Conservation (phyloP, 1,140 invertebrate species). For the Aporrectodea caliginosa region DNA sequence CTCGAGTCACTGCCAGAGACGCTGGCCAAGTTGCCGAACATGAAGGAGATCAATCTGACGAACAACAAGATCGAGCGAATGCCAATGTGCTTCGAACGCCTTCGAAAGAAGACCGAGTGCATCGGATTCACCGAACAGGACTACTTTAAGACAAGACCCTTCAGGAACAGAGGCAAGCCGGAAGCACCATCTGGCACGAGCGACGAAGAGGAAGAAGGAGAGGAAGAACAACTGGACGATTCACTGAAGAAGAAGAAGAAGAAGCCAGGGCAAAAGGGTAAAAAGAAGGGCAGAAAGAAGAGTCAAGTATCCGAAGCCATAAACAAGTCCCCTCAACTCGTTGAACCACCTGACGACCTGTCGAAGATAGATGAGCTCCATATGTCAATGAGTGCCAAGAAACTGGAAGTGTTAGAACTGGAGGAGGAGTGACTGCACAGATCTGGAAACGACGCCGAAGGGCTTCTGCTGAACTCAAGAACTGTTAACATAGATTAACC, state of each 20-base stretch:
- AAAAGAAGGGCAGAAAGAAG: not conserved
- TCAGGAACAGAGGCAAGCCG: not conserved
- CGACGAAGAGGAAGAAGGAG: not conserved
- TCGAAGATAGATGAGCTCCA: not conserved
- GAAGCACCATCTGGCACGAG: not conserved
- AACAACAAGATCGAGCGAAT: not conserved
- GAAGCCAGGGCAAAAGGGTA: not conserved
- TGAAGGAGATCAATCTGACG: not conserved
- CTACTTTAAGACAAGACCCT: not conserved
- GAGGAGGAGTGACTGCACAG: too few species aligned
- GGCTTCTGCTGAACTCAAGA: too few species aligned
- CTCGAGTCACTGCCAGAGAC: constrained; percentile 43
- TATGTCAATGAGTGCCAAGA: too few species aligned
- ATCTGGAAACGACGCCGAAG: too few species aligned
- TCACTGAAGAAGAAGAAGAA: not conserved
- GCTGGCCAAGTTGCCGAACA: constrained; percentile 35
- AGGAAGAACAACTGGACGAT: not conserved
- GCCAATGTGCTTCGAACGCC: not conserved
- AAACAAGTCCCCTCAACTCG: too few species aligned
- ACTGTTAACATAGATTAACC: too few species aligned
- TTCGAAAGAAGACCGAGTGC: not conserved
- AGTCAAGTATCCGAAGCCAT: not conserved
- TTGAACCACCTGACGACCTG: too few species aligned
- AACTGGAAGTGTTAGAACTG: too few species aligned
- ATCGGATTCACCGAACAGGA: not conserved